Evolutionary conservation across 2,888 invertebrate species (phyloP), one percentile per base, ranked within the genome.

Genomic region (Alloplasta piceator): DNA sequence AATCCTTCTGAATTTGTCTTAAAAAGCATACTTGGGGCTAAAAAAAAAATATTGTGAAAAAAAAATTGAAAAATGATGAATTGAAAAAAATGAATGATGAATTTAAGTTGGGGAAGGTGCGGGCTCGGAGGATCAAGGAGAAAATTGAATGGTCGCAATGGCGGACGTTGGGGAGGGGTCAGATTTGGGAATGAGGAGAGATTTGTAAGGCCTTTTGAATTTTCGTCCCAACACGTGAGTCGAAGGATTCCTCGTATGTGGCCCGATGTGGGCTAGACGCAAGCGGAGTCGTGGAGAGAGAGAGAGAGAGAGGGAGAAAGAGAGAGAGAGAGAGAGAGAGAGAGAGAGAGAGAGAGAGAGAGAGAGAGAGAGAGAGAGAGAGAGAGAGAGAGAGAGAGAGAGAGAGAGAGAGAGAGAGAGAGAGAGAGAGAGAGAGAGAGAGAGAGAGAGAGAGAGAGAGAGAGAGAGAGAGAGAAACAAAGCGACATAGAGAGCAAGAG

Each of bases 151-250:
- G 70, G 38, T 39, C 14, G 52, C 26, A 46, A 26, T 39, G 41
- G 46, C 41, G 36, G 55, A 16, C 9, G 43, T n/a, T 26, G 14
- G 9, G 26, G 10, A 1, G 16, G 67, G 46, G 43, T 55, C 70
- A 56, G 61, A 41, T 55, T 12, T 6, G 61, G 56, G 46, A 61
- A 55, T 52, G 70, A 48, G 67, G 14, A 43, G 12, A 81, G 82
- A 83, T 87, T 26, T 83, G 82, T 66, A 85, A 85, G 26, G 80
- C 83, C 86, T 86, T 86, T 84, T 78, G 85, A 86, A 85, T 86
- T 86, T 26, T 86, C 26, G 82, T 72, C 61, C n/a, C 55, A 14
- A 36, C 60, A 39, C 63, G 63, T 10, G 14, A 14, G 56, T 6
- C 6, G 14, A 71, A 74, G 82, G 80, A 84, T 83, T 83, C 26